Conservation (phyloP, 2,888 invertebrate species). For the Amphipyra berbera region DNA sequence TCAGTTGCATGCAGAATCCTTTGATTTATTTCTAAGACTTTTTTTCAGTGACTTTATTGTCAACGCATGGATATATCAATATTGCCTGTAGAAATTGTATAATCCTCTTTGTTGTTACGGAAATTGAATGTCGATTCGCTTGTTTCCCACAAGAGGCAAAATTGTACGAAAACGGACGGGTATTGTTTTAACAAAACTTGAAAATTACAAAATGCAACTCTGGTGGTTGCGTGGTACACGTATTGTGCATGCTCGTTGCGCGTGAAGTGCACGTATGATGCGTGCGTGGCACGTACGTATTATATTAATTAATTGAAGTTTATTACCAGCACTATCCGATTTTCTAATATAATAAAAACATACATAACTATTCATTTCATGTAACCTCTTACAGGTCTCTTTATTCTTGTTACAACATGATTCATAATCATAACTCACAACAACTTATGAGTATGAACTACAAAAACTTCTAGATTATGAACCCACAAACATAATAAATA, state of each 20-base stretch:
- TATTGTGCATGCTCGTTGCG: too few relatives aligned
- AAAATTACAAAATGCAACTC: neutral
- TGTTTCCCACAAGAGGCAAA: slow-evolving; percentile 22
- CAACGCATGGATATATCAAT: slow-evolving; percentile 5
- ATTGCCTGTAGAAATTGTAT: slow-evolving; percentile 53
- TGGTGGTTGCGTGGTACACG: too few relatives aligned
- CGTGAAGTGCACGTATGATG: too few relatives aligned
- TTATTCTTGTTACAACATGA: neutral
- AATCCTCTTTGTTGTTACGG: slow-evolving; percentile 40
- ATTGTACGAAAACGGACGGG: slow-evolving; percentile 16
- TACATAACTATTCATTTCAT: too few relatives aligned
- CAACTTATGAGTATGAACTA: slow-evolving; percentile 5
- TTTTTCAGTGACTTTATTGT: slow-evolving; percentile 46
- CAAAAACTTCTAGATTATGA: slow-evolving; percentile 19
- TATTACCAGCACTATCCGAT: too few relatives aligned
- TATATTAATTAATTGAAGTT: too few relatives aligned
- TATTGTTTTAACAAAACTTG: slow-evolving; percentile 21
- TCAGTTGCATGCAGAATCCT: slow-evolving; percentile 51
- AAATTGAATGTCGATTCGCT: slow-evolving; percentile 45
- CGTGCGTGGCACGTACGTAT: too few relatives aligned
- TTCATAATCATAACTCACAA: slow-evolving; percentile 22
- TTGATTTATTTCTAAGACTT: slow-evolving; percentile 52
- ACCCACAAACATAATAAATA: slow-evolving; percentile 24
- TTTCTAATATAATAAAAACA: too few relatives aligned
- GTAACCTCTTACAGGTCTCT: too few relatives aligned